phyloP scores from a whole-genome alignment of 2,888 invertebrate species.

The Omphaloscelis lunosa region DNA sequence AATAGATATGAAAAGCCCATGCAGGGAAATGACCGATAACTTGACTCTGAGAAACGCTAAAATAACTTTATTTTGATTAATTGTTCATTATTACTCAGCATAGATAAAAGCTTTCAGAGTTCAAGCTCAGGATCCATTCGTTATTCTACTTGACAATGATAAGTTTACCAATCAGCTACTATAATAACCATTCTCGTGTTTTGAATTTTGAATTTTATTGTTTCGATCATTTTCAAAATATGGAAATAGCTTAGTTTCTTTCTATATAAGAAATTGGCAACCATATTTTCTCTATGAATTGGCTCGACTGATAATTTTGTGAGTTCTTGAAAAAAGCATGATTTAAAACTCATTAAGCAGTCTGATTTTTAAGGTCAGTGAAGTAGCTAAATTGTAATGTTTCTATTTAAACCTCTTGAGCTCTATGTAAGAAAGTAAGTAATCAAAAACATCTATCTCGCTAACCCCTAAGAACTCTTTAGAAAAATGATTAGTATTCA shows the following conservation, averaged over 20 bases:
- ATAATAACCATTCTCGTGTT: neutral
- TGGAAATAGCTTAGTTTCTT: neutral
- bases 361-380: neutral
- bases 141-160: constrained; percentile 19
- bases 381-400: neutral
- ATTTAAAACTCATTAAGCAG: neutral
- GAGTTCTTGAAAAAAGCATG: neutral
- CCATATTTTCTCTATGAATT: constrained; percentile 18
- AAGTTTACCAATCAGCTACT: constrained; percentile 1
- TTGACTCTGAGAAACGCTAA: constrained; percentile 15
- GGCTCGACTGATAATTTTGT: neutral
- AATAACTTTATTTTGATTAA: constrained; percentile 43
- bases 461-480: neutral
- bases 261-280: constrained; percentile 11
- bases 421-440: neutral
- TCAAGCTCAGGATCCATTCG: constrained; percentile 33
- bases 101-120: constrained; percentile 38
- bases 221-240: neutral
- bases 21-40: constrained; percentile 51
- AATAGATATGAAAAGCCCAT: neutral
- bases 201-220: neutral
- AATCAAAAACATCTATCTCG: neutral
- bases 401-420: neutral
- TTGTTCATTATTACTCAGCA: constrained; percentile 36
- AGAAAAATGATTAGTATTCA: constrained; percentile 29